These are phyloP conservation scores for Unio delphinus DNA, from an alignment of 2,888 invertebrate genomes.

Conservation along the genomic window DNA sequence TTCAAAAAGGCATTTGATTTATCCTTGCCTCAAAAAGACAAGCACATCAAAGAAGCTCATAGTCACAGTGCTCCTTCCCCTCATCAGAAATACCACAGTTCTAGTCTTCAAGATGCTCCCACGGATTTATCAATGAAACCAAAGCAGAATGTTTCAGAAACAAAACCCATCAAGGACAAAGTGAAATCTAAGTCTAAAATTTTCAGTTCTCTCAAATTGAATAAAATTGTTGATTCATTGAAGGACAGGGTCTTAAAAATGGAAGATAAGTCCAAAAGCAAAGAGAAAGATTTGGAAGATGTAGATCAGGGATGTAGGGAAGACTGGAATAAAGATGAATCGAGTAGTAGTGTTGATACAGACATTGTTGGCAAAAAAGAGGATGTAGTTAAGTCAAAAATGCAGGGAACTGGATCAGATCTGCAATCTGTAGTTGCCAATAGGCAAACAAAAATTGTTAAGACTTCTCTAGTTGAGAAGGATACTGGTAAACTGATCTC, in stretches of 20 bases:
- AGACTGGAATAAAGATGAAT: slow-evolving; percentile 13
- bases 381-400: background rate
- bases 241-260: slow-evolving; percentile 62
- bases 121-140: slow-evolving; percentile 60
- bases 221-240: slow-evolving; percentile 58
- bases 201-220: slow-evolving; percentile 56
- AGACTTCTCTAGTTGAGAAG: slow-evolving; percentile 15
- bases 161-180: slow-evolving; percentile 16
- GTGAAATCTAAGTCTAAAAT: slow-evolving; percentile 53
- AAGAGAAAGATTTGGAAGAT: background rate
- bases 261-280: slow-evolving; percentile 38
- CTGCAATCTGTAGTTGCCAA: background rate
- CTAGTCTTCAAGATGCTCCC: slow-evolving; percentile 48
- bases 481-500: slow-evolving; percentile 8
- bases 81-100: slow-evolving; percentile 9
- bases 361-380: slow-evolving; percentile 9
- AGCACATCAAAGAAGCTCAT: slow-evolving; percentile 28
- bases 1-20: slow-evolving; percentile 33
- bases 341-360: slow-evolving; percentile 17
- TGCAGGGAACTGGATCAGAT: background rate
- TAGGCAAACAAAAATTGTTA: too few relatives aligned
- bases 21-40: slow-evolving; percentile 5
- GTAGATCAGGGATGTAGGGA: slow-evolving; percentile 1
- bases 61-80: slow-evolving; percentile 17
- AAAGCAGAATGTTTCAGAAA: slow-evolving; percentile 30